Base-by-base conservation (phyloP, 1,140 invertebrate species). In the Neodiprion fabricii region DNA sequence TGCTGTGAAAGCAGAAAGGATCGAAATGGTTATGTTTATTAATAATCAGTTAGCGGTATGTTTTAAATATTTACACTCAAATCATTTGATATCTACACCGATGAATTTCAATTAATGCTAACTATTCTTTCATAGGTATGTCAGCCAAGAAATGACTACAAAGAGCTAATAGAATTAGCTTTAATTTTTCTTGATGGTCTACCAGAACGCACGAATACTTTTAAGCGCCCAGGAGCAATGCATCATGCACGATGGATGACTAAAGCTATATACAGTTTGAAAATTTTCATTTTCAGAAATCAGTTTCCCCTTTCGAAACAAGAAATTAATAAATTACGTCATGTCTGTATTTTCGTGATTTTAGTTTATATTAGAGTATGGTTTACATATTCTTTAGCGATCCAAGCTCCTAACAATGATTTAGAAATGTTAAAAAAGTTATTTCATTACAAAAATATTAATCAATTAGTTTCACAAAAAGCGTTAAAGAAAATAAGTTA, bases 321-420 rank as follows among this genome's bases (percentile, higher is more conserved):
- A 21, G 17, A 21, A 21, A 21, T 21, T 74, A 77, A 75, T 1
- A 71, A 61, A 2, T 67, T 84, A 47, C 75, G 73, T 17, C 74
- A 77, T 70, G 73, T 84, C 72, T 81, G 78, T 73, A 53, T 78
- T 49, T 84, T 85, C 74, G 74, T 84, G 69, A 71, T 78, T 8
- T 68, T 71, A 71, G 71, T 82, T 14, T 83, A 84, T 73, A 23
- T 80, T 50, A 53, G 79, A 77, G 71, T 79, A 10, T 84, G 78
- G 80, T 83, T 81, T 70, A 71, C 50, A 14, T 75, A 78, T 53
- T 40, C 78, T 50, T 65, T 74, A 68, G 74, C 73, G 7, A 17
- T 74, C 28, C 61, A 73, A 67, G 80, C 78, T 72, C 79, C 81
- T 65, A 66, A 78, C 47, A 77, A 80, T 21, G 17, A 21, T 21